Percentiles rank a stretch among this genome's conserved stretches.
phyloP scores from a whole-genome alignment of 1,140 invertebrate genomes.

The Scaptomyza graminum region DNA sequence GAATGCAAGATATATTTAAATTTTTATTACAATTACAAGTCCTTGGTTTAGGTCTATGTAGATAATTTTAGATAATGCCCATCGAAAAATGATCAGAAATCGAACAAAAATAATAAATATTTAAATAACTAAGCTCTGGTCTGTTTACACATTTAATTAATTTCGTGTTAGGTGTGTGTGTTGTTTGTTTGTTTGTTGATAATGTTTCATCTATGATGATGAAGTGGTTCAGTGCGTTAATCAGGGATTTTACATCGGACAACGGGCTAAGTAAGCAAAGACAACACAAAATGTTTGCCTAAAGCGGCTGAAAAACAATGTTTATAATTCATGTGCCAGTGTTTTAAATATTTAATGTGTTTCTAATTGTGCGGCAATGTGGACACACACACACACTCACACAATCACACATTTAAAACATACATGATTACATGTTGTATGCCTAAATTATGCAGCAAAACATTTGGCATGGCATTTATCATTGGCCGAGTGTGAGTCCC shows the following conservation, averaged over 20 bases:
- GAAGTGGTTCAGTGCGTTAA: conserved; percentile 32
- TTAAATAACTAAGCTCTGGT: neutral
- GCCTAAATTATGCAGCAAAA: conserved; percentile 38
- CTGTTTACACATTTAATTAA: conserved; percentile 50
- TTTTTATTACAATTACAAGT: neutral
- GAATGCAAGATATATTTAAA: too few relatives aligned
- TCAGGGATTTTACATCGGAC: conserved; percentile 20
- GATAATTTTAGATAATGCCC: neutral
- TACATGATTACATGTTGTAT: neutral
- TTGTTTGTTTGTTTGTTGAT: conserved; percentile 16
- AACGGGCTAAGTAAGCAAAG: conserved; percentile 6
- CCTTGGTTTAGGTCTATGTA: too few relatives aligned
- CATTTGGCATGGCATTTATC: conserved; percentile 61
- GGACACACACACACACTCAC: conserved; percentile 26
- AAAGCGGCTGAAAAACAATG: conserved; percentile 37
- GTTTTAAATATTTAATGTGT: conserved; percentile 73
- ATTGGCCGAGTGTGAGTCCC: conserved; percentile 9
- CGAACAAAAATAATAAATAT: conserved; percentile 11
- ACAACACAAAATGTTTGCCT: conserved; percentile 31
- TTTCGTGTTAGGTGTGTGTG: conserved; percentile 28
- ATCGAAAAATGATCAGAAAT: neutral
- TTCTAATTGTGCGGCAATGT: conserved; percentile 69
- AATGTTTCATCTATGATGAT: conserved; percentile 30
- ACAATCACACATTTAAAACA: neutral
- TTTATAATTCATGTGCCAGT: conserved; percentile 37